Percentiles rank a stretch among this genome's conserved stretches.
These are phyloP conservation scores for Pogonocherus hispidulus DNA, from an alignment of 2,888 invertebrate species.

Conservation along the genomic window DNA sequence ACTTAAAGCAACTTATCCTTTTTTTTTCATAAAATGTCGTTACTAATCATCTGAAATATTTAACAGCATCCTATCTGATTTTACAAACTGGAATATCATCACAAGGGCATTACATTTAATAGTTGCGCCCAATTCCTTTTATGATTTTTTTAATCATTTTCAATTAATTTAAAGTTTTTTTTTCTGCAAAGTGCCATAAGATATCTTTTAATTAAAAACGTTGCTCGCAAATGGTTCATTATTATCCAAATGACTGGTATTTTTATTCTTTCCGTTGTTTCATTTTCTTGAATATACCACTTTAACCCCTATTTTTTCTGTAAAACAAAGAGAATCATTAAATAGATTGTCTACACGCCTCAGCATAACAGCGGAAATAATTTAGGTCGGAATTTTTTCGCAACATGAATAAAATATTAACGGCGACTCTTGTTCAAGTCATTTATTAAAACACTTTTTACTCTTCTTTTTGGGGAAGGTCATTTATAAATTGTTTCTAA, in stretches of 20 bases:
- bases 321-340: slow-evolving; percentile 6
- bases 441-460: neutral
- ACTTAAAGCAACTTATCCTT: no score
- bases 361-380: neutral
- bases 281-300: neutral
- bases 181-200: neutral
- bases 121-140: no score
- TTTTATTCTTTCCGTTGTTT: slow-evolving; percentile 17
- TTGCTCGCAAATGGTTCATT: neutral
- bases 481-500: neutral
- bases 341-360: slow-evolving; percentile 7
- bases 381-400: neutral
- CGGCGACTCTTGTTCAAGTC: neutral
- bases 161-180: neutral
- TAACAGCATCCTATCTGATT: no score
- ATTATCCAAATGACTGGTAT: slow-evolving; percentile 18
- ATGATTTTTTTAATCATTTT: no score
- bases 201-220: slow-evolving; percentile 17
- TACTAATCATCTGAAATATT: no score
- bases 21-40: no score
- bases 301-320: neutral
- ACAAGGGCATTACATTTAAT: no score
- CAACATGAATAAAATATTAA: slow-evolving; percentile 4
- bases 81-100: no score
- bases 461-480: neutral